Evolutionary conservation across 2,888 invertebrate genomes (phyloP), one percentile per base, ranked within the genome.

Genomic region (Pharmacophagus antenor): DNA sequence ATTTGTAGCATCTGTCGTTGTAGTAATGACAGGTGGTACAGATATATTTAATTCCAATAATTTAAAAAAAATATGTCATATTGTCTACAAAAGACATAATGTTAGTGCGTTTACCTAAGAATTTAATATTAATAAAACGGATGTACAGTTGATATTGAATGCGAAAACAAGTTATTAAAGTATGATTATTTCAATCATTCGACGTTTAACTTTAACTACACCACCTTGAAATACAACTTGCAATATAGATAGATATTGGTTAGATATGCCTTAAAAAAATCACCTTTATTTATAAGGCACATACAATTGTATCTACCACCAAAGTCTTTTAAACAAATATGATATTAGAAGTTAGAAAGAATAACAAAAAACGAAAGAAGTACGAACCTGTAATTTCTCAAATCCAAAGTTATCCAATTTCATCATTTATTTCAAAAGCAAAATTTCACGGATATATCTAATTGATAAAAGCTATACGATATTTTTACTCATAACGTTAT

Each of bases 331-430:
- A 20, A 41, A 17, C 17, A 12, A 54, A 54, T 4, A 22, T 12
- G 8, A 47, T 27, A 31, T 21, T 41, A 41, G 10, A 22, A 42
- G 18, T 2, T n/a, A 7, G 17, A 42, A 23, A 10, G 1, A 42
- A 42, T 10, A 3, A 31, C 8, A 20, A 25, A 8, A 23, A 53
- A 56, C 42, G 37, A 47, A n/a, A 59, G 56, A 57, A 50, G 62
- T 48, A 76, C 70, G 27, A 61, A 88, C 90, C 88, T 89, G 87
- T 70, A 89, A 74, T 70, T 87, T 88, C 72, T 89, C 87, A 74
- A 88, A 87, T 77, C 88, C 86, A 75, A 83, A 83, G 71, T 89
- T 90, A 80, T 90, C 89, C 82, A 90, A 74, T 81, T 89, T 90
- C 90, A 90, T 90, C 48, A 62, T 76, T 65, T 66, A 68, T 18